Base-by-base conservation (phyloP, 30 jellyfish, hydroid and myxozoan genomes). In the Aurelia sp. region DNA sequence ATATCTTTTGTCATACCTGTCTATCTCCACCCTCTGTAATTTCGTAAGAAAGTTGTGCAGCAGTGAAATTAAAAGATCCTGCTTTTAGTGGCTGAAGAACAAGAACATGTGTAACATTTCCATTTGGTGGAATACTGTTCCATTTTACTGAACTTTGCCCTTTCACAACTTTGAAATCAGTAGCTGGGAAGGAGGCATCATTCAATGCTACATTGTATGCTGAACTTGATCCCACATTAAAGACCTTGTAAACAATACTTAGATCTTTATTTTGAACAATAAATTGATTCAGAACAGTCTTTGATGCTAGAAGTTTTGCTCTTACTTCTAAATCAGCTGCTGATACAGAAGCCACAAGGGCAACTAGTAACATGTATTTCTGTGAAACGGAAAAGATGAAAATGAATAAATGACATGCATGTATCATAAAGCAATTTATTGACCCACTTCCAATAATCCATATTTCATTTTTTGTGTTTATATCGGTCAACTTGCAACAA, bases 61-160 rank as follows among this genome's bases (percentile, higher is more conserved):
- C 90, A 27, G 98, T 93, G 82, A 93, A 93, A 62, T 93, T 93
- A 84, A 85, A 83, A 78, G 57, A 72, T 11, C 98, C 98, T 44
- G 86, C 74, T 65, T 88, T 93, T 57, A 76, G 30, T 18, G 98
- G 98, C 71, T 87, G 96, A 6, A 88, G 55, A 41, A 93, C 93
- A 12, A 87, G 84, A 48, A 88, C 94, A 71, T 93, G 98, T 19
- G 96, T 74, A 30, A 86, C 64, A 60, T 68, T 72, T 66, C 89
- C 91, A 76, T 85, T 73, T 52, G 98, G 98, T 2, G 97, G 94
- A 76, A 93, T 93, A 66, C 98, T 93, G 55, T 70, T 93, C 98
- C 98, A 93, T 69, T 84, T 94, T 10, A 84, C 96, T 66, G 97
- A 64, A 22, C 77, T 82, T 41, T 85, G 96, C 16, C 98, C 98